Percentiles rank a stretch among this genome's conserved stretches.
Conservation (phyloP, 2,888 invertebrate genomes). For the Perizoma flavofasciatum region DNA sequence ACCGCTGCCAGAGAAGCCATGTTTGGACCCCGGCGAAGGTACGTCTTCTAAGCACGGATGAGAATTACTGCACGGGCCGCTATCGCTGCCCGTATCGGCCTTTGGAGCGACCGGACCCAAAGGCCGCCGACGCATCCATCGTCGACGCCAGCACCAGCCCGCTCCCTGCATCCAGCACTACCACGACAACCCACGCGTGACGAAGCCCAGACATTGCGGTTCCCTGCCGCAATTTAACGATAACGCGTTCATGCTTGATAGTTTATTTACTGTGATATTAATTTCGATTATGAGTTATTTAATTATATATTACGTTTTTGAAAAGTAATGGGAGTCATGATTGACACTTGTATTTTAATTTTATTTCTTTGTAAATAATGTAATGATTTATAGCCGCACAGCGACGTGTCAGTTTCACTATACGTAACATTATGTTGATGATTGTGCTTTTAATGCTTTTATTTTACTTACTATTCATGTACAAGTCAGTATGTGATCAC, state of each 20-base stretch:
- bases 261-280: conserved; percentile 80
- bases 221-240: conserved; percentile 19
- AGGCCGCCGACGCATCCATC: conserved; percentile 28
- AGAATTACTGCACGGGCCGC: conserved; percentile 42
- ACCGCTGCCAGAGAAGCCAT: conserved; percentile 87
- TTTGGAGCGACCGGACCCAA: conserved; percentile 22
- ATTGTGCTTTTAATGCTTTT: conserved; percentile 4
- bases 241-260: conserved; percentile 52
- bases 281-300: conserved; percentile 58
- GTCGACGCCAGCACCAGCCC: conserved; percentile 23
- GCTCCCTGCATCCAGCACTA: conserved; percentile 35
- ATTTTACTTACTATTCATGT: no score
- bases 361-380: conserved; percentile 62
- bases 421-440: conserved; percentile 1
- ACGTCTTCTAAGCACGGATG: conserved; percentile 65
- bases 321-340: conserved; percentile 19
- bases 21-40: conserved; percentile 66
- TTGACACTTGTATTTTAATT: conserved; percentile 42
- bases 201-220: conserved; percentile 11
- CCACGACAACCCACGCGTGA: conserved; percentile 47
- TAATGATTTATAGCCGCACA: conserved; percentile 25
- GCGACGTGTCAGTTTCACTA: conserved; percentile 3
- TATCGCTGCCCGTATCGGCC: conserved; percentile 21
- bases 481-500: no score
- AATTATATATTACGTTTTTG: conserved; percentile 58